Evolutionary conservation across 2,113 vertebrate genomes (phyloP).

Genomic region (Ornithorhynchus anatinus): DNA sequence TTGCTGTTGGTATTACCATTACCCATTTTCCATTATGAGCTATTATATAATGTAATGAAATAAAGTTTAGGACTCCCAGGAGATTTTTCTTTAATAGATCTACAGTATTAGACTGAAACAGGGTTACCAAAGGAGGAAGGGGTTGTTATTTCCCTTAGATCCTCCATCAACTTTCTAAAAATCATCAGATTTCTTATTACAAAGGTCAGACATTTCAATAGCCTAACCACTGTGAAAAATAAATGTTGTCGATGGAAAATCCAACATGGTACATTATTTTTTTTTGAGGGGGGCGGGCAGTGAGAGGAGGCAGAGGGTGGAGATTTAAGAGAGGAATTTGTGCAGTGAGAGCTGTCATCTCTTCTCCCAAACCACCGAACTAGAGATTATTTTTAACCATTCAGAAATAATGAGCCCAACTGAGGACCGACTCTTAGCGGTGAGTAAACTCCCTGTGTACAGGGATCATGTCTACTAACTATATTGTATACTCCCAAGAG

Average conservation of each 20-base stretch:
- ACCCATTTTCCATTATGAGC: slow-evolving; percentile 55
- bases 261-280: background rate
- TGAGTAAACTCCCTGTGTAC: no score
- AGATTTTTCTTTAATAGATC: slow-evolving; percentile 40
- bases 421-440: no score
- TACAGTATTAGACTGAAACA: slow-evolving; percentile 33
- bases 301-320: no score
- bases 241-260: background rate
- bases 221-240: background rate
- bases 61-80: slow-evolving; percentile 44
- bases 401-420: no score
- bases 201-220: background rate
- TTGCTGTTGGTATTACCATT: slow-evolving; percentile 53
- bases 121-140: background rate
- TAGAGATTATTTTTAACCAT: no score
- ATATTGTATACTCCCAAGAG: no score
- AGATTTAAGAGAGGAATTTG: no score
- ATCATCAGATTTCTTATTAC: background rate
- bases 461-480: no score
- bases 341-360: no score
- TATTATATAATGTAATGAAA: slow-evolving; percentile 58
- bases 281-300: background rate
- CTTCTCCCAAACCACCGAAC: no score
- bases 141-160: background rate
- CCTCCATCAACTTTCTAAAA: background rate